Evolutionary conservation across 2,113 vertebrate genomes (phyloP).

Genomic region (Clarias gariepinus): DNA sequence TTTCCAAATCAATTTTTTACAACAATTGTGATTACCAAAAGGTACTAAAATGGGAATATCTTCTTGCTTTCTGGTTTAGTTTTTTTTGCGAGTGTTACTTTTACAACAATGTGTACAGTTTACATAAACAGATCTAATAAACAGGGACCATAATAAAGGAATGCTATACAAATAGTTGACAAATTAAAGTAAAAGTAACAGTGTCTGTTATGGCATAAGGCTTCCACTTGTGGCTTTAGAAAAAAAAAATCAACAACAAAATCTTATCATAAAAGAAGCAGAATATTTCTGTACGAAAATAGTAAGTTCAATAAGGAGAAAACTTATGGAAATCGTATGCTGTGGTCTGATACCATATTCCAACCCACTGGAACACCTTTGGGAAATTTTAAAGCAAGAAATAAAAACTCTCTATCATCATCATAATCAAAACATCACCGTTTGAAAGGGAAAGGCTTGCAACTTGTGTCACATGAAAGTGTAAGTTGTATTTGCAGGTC

Average conservation of each 20-base stretch:
- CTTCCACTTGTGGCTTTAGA: too few relatives aligned
- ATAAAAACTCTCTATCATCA: background rate
- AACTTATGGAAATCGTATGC: background rate
- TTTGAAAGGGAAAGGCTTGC: background rate
- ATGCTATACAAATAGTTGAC: too few relatives aligned
- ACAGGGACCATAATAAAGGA: too few relatives aligned
- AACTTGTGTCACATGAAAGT: background rate
- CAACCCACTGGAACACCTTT: background rate
- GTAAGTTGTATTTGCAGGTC: too few relatives aligned
- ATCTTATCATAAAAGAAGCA: background rate
- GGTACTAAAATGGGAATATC: background rate
- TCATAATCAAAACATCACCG: background rate
- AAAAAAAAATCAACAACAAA: background rate
- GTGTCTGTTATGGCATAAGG: too few relatives aligned
- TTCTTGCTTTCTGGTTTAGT: too few relatives aligned
- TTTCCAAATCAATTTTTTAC: background rate
- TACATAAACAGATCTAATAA: too few relatives aligned
- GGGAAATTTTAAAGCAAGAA: background rate
- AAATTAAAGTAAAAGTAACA: too few relatives aligned
- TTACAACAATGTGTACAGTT: too few relatives aligned
- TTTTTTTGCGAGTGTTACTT: too few relatives aligned
- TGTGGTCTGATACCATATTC: background rate
- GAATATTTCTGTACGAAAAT: background rate
- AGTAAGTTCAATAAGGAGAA: background rate
- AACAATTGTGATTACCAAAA: background rate